A percentile compares a stretch with the other conserved stretches of the same genome.
phyloP scores from a whole-genome alignment of 2,113 vertebrate genomes.

The Orientallactaga bullata region DNA sequence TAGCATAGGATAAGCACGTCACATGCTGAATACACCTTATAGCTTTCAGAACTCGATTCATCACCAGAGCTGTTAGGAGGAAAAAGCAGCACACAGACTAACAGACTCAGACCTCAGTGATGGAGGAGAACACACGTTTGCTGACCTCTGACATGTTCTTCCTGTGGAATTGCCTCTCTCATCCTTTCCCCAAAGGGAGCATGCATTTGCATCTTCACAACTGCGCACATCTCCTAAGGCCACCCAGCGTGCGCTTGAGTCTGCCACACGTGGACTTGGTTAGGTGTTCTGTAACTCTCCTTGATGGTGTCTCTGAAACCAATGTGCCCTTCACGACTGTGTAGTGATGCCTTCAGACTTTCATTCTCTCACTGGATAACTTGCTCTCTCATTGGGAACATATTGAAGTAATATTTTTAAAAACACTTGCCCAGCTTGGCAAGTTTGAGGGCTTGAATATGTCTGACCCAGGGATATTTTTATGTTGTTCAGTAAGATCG shows the following conservation, averaged over 20 bases:
- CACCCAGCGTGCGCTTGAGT: background rate
- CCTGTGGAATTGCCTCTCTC: background rate
- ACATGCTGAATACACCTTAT: background rate
- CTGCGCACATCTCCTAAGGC: background rate
- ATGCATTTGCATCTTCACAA: background rate
- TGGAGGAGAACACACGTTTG: background rate
- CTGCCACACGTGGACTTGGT: background rate
- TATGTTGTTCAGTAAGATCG: background rate
- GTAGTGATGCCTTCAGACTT: background rate
- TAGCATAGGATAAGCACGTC: background rate
- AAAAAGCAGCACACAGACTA: background rate
- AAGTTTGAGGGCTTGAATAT: background rate
- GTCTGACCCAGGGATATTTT: background rate
- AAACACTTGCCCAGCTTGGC: background rate
- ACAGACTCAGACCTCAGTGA: background rate
- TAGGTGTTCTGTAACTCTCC: background rate
- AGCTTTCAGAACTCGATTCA: background rate
- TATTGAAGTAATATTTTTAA: constrained; percentile 11
- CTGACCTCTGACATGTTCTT: background rate
- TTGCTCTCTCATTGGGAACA: constrained; percentile 6
- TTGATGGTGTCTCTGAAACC: background rate
- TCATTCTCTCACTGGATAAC: background rate
- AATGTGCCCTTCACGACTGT: background rate
- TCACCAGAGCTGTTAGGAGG: background rate
- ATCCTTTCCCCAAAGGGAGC: background rate